Evolutionary conservation across 2,113 vertebrate species (phyloP).

Genomic region (Podarcis raffonei): DNA sequence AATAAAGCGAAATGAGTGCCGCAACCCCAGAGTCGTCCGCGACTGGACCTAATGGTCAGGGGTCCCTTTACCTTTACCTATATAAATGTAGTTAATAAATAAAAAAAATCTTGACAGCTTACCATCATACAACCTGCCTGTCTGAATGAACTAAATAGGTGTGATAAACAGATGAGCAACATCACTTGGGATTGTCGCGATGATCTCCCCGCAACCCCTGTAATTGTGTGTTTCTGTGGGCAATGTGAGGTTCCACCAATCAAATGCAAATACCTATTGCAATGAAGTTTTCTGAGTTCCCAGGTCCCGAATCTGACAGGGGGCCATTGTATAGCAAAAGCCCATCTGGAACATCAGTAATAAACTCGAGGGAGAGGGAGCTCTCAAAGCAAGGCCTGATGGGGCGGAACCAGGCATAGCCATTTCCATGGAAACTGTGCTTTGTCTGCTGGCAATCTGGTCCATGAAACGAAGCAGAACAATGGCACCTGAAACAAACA

Average conservation of each 20-base stretch:
- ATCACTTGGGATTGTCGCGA: neutral
- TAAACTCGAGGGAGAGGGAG: conserved; percentile 88
- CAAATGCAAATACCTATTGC: conserved; percentile 81
- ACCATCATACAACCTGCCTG: neutral
- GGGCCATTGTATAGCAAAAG: conserved; percentile 88
- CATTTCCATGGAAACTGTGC: conserved; percentile 89
- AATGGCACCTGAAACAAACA: conserved; percentile 82
- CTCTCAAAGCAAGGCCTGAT: conserved; percentile 87
- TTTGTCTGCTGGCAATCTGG: conserved; percentile 91
- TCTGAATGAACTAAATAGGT: neutral
- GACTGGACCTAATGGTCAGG: no score
- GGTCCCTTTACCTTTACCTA: no score
- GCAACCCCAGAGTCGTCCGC: no score
- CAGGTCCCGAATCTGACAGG: conserved; percentile 80
- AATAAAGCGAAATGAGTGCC: no score
- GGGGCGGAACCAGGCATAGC: conserved; percentile 90
- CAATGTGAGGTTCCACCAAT: neutral
- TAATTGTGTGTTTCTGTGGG: neutral
- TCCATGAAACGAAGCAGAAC: conserved; percentile 84
- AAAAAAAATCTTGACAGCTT: no score
- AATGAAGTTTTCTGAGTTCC: conserved; percentile 85
- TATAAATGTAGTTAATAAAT: no score
- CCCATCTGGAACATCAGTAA: conserved; percentile 85
- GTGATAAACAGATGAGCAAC: neutral
- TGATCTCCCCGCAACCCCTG: neutral